These are phyloP conservation scores for Sympetrum striolatum DNA, from an alignment of 2,888 invertebrate genomes.

Conservation along the genomic window DNA sequence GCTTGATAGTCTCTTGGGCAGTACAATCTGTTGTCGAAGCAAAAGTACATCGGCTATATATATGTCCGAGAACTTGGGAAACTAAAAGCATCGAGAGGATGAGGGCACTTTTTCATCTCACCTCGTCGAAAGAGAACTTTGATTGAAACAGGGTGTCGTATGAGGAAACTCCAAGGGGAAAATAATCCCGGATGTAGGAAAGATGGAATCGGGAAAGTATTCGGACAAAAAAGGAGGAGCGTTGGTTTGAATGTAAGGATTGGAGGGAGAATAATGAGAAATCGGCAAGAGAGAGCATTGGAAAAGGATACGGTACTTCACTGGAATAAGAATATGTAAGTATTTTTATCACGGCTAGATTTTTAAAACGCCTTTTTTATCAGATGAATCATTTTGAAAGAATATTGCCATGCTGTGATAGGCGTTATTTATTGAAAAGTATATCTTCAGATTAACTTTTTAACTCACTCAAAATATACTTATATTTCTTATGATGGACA, in stretches of 20 bases:
- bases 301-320: no score
- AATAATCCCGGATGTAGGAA: neutral
- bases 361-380: no score
- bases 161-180: neutral
- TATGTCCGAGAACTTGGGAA: neutral
- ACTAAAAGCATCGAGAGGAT: neutral
- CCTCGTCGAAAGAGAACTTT: neutral
- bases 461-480: no score
- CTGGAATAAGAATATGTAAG: no score
- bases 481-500: no score
- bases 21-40: neutral
- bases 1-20: neutral
- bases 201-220: neutral
- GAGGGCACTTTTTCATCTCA: neutral
- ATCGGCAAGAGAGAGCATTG: no score
- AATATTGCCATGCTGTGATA: no score
- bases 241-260: neutral
- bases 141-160: neutral
- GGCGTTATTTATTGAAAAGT: no score
- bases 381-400: no score
- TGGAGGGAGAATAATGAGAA: neutral
- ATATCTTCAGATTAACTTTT: no score
- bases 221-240: neutral
- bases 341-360: no score
- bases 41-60: neutral